A percentile compares a stretch with the other conserved stretches of the same genome.
Evolutionary conservation across 2,797 vertebrate genomes (phyloP).

Genomic region (Heterohyrax brucei): DNA sequence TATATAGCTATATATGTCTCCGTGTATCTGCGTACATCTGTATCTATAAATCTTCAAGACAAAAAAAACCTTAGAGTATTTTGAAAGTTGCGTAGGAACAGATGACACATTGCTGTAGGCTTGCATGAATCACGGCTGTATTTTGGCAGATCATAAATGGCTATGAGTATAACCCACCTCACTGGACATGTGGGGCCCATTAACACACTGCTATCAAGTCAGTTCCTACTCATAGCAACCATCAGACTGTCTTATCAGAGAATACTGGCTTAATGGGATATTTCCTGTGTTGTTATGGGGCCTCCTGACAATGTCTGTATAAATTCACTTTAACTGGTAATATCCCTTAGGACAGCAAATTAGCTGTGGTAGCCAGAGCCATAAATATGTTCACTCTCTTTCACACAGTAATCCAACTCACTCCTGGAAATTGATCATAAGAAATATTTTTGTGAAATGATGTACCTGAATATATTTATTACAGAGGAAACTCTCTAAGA

Average conservation of each 20-base stretch:
- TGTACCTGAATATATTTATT: neutral
- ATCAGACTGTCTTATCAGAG: neutral
- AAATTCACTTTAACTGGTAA: neutral
- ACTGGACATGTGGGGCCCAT: neutral
- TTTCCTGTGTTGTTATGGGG: neutral
- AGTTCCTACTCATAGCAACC: too few species aligned
- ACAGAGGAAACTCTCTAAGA: neutral
- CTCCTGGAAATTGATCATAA: neutral
- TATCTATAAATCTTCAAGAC: neutral
- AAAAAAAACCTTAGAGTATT: neutral
- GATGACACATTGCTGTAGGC: neutral
- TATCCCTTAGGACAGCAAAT: neutral
- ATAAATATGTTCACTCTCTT: neutral
- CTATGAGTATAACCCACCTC: neutral
- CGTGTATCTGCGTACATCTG: neutral
- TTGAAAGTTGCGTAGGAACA: constrained; percentile 30
- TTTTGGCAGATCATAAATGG: neutral
- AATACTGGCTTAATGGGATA: neutral
- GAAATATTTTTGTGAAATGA: neutral
- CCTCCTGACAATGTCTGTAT: neutral
- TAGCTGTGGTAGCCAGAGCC: neutral
- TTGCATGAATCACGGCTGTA: neutral
- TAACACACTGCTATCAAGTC: too few species aligned
- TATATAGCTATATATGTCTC: neutral
- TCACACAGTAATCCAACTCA: neutral